phyloP scores from a whole-genome alignment of 2,797 vertebrate genomes.

The Hydrocynus forskahlii region DNA sequence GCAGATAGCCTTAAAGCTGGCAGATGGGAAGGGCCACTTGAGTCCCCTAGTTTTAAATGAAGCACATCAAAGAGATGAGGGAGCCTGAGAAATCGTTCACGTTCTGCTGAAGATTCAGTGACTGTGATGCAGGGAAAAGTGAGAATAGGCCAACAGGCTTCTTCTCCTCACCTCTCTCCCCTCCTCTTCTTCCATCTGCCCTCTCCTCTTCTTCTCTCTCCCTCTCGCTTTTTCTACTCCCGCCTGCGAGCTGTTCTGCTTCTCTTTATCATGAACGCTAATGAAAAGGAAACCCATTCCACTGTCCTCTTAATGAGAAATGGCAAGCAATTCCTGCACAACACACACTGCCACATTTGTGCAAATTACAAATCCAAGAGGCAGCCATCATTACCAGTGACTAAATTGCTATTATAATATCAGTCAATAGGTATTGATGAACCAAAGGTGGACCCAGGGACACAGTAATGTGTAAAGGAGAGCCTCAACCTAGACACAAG shows the following conservation, averaged over 20 bases:
- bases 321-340: slow-evolving; percentile 69
- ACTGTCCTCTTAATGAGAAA: slow-evolving; percentile 75
- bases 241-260: slow-evolving; percentile 42
- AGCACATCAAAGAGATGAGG: slow-evolving; percentile 76
- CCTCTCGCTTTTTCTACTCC: not conserved
- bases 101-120: slow-evolving; percentile 71
- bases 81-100: slow-evolving; percentile 60
- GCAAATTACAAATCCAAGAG: slow-evolving; percentile 72
- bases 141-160: slow-evolving; percentile 67
- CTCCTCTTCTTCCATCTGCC: not conserved
- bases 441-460: slow-evolving; percentile 63
- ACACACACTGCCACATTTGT: slow-evolving; percentile 55
- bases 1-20: slow-evolving; percentile 58
- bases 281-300: slow-evolving; percentile 70
- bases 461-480: slow-evolving; percentile 73
- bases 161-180: slow-evolving; percentile 32
- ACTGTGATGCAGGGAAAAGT: slow-evolving; percentile 64
- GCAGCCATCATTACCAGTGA: slow-evolving; percentile 69
- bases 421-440: slow-evolving; percentile 78
- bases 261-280: slow-evolving; percentile 69
- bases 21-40: slow-evolving; percentile 70
- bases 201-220: not conserved
- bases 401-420: slow-evolving; percentile 75
- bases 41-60: slow-evolving; percentile 76
- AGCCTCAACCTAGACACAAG: slow-evolving; percentile 58